A percentile compares a stretch with the other conserved stretches of the same genome.
These are phyloP conservation scores for Montipora cactus DNA, from an alignment of 64 coral and sea anemone genomes.

Conservation along the genomic window DNA sequence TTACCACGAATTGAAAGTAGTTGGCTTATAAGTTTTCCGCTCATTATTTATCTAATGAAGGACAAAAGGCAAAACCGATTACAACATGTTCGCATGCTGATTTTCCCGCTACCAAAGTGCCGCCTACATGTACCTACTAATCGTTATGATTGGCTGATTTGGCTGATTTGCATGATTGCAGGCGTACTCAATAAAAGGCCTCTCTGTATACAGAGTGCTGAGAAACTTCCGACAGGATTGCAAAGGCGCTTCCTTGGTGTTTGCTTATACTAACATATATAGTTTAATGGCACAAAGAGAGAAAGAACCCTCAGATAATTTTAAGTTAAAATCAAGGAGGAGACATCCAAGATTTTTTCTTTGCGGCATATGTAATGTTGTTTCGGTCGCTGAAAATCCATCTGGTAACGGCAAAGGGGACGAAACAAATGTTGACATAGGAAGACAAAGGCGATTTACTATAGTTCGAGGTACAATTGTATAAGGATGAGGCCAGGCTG, in stretches of 20 bases:
- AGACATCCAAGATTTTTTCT: not conserved
- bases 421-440: not conserved
- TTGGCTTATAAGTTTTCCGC: too few relatives aligned
- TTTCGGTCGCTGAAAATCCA: not conserved
- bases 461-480: not conserved
- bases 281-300: not conserved
- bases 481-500: not conserved
- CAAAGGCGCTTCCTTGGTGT: not conserved
- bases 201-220: too few relatives aligned
- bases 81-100: not conserved
- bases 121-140: too few relatives aligned
- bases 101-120: not conserved
- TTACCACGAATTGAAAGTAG: too few relatives aligned
- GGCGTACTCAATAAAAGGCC: too few relatives aligned
- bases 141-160: too few relatives aligned
- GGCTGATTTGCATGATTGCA: too few relatives aligned
- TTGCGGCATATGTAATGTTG: not conserved
- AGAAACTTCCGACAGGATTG: not conserved
- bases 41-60: too few relatives aligned
- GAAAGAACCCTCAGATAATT: not conserved
- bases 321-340: not conserved
- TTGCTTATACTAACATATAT: not conserved
- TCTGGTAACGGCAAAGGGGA: not conserved
- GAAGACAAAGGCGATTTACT: not conserved
- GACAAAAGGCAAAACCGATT: too few relatives aligned